Percentiles rank a stretch among this genome's conserved stretches.
These are phyloP conservation scores for Bufotes viridis DNA, from an alignment of 2,797 vertebrate genomes.

Conservation along the genomic window DNA sequence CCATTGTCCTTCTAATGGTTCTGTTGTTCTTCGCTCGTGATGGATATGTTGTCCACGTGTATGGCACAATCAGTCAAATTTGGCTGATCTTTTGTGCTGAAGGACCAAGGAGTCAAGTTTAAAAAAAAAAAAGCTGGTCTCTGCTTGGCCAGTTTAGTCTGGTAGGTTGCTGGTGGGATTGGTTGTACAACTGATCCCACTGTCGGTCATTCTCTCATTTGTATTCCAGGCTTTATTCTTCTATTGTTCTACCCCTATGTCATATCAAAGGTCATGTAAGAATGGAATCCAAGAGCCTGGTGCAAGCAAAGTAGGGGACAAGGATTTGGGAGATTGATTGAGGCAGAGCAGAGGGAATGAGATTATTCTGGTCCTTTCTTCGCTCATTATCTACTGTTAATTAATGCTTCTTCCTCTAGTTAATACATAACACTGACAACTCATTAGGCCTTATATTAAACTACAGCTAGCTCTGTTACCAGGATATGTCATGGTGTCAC, in stretches of 20 bases:
- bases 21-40: too few species aligned
- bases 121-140: too few species aligned
- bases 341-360: neutral
- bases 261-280: neutral
- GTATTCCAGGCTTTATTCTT: too few species aligned
- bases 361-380: constrained; percentile 11
- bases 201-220: too few species aligned
- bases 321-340: constrained; percentile 25
- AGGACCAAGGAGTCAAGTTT: too few species aligned
- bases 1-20: too few species aligned
- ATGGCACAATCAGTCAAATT: too few species aligned
- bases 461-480: neutral
- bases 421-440: constrained; percentile 46
- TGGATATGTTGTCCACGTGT: too few species aligned
- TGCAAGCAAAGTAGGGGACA: neutral
- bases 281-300: neutral
- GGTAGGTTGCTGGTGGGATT: too few species aligned
- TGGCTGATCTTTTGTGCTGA: too few species aligned
- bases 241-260: neutral
- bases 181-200: too few species aligned
- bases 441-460: constrained; percentile 50
- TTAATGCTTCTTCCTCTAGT: constrained; percentile 46
- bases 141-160: too few species aligned
- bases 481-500: constrained; percentile 20
- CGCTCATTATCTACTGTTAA: constrained; percentile 41